Conservation (phyloP, 1,140 invertebrate species). For the Calephelis virginiensis region DNA sequence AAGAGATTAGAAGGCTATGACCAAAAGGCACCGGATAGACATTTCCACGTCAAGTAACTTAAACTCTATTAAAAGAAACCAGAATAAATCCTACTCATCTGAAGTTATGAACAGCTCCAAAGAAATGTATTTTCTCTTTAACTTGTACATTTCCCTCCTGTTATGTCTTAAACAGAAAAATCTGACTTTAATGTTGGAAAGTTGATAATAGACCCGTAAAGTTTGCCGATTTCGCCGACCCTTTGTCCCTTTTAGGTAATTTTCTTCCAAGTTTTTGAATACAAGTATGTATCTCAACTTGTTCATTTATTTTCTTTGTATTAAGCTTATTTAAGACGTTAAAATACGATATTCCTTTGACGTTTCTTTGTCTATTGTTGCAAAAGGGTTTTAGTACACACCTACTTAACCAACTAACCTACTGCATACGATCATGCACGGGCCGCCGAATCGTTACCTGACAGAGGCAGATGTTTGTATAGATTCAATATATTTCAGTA, state of each 20-base stretch:
- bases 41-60: not conserved
- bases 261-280: conserved; percentile 13
- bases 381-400: no score
- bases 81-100: no score
- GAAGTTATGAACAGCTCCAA: not conserved
- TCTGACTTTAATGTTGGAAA: conserved; percentile 9
- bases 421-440: no score
- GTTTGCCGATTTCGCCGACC: conserved; percentile 7
- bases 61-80: no score
- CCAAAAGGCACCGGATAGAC: not conserved
- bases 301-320: not conserved
- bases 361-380: no score
- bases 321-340: no score
- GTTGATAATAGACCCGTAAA: conserved; percentile 17
- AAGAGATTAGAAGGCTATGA: no score
- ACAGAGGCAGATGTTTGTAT: no score
- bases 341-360: no score
- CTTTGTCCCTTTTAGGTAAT: conserved; percentile 15
- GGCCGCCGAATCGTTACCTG: no score
- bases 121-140: not conserved
- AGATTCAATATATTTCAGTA: no score
- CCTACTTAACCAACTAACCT: no score
- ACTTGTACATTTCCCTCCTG: not conserved
- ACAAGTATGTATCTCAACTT: not conserved
- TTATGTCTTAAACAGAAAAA: not conserved